Evolutionary conservation across 2,113 vertebrate genomes (phyloP).

Genomic region (Phycodurus eques): DNA sequence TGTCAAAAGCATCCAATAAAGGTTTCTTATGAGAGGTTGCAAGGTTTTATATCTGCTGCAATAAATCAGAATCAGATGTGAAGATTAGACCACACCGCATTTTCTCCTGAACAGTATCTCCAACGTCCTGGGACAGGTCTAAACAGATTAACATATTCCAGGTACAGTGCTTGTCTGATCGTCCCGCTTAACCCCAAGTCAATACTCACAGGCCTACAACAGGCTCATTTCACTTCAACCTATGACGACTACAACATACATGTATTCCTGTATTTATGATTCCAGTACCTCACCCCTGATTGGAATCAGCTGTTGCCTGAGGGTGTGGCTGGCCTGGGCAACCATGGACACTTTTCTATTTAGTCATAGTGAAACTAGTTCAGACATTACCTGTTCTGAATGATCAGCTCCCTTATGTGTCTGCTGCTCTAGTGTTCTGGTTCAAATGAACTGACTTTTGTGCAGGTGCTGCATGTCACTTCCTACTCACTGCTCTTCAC

Average conservation of each 20-base stretch:
- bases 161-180: not conserved
- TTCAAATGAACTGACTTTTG: not conserved
- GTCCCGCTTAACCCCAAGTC: not conserved
- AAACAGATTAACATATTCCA: not conserved
- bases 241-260: not conserved
- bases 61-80: conserved; percentile 6
- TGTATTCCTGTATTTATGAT: not conserved
- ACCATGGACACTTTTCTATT: not conserved
- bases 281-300: not conserved
- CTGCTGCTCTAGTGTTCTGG: not conserved
- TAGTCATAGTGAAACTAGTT: not conserved
- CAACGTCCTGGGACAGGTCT: conserved; percentile 3
- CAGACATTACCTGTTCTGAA: not conserved
- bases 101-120: not conserved
- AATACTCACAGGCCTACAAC: not conserved
- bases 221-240: not conserved
- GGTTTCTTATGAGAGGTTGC: not conserved
- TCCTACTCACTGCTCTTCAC: not conserved
- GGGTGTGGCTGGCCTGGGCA: not conserved
- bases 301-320: not conserved
- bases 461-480: not conserved
- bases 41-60: conserved; percentile 1
- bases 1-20: not conserved
- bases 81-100: conserved; percentile 5
- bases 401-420: not conserved